Evolutionary conservation across 2,113 vertebrate species (phyloP), one percentile per base, ranked within the genome.

Genomic region (Microcebus jonahi): DNA sequence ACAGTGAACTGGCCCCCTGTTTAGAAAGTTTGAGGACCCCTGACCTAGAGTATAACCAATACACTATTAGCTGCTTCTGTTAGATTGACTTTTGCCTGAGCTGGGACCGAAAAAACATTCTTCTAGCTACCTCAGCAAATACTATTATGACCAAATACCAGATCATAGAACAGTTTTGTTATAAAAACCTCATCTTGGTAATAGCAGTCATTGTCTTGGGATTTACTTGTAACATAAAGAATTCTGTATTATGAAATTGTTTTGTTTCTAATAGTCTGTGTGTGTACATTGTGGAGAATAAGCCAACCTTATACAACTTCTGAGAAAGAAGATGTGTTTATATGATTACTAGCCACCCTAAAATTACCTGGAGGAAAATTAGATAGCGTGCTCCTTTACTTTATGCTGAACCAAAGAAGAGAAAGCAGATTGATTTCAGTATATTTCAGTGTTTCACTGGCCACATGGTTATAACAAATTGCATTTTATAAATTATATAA

Each of bases 321-420:
- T 70, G 91, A 67, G 45, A 88, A 71, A 79, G 27, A 81, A 71
- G n/a, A 76, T 20, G 11, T 21, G 20, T 75, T 67, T 84, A n/a
- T 48, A 8, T 90, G 90, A 90, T 95, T 96, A 90, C 90, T 70
- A 89, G 65, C 95, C 45, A 55, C 65, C 39, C 48, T 92, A 76
- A 92, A 92, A 31, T 80, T 84, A 63, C 88, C 76, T 88, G 29
- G 83, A 90, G 42, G 88, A 89, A 95, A 96, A 88, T 77, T 31
- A 84, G 65, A 61, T 55, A 70, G 36, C n/a, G 42, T 6, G 8
- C 29, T 90, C n/a, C 10, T 90, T 76, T 77, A 55, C 80, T 94
- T 88, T 88, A 94, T 39, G 39, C 76, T 82, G 75, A 88, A 65
- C 88, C n/a, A 45, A 71, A 94, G 80, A 94, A 70, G 48, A 93